Conservation (phyloP, 2,888 invertebrate species). For the Gonocerus acuteangulatus region DNA sequence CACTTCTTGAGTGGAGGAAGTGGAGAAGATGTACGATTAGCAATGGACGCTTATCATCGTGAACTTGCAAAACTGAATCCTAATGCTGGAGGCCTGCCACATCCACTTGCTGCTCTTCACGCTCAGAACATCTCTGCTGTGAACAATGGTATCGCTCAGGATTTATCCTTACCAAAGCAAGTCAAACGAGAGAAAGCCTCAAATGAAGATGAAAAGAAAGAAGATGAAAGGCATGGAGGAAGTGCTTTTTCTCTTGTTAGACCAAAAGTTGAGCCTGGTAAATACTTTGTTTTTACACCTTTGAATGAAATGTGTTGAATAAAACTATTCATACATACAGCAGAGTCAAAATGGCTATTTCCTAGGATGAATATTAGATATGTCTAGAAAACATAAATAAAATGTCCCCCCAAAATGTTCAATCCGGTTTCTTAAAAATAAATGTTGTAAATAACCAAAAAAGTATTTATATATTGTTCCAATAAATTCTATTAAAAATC, state of each 20-base stretch:
- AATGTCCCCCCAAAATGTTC: too few relatives aligned
- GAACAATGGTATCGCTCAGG: slow-evolving; percentile 55
- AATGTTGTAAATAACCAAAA: too few relatives aligned
- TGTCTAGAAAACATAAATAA: too few relatives aligned
- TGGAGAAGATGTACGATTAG: slow-evolving; percentile 83
- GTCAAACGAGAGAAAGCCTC: slow-evolving; percentile 39
- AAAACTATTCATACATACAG: slow-evolving; percentile 8
- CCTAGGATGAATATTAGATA: too few relatives aligned
- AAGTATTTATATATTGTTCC: too few relatives aligned
- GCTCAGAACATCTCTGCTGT: slow-evolving; percentile 52
- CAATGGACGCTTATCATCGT: slow-evolving; percentile 84
- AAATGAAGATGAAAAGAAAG: slow-evolving; percentile 40
- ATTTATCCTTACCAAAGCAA: slow-evolving; percentile 76
- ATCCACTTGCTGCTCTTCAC: slow-evolving; percentile 63
- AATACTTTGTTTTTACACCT: slow-evolving; percentile 28
- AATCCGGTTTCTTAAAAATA: too few relatives aligned
- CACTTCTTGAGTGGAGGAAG: slow-evolving; percentile 54
- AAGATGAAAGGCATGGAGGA: slow-evolving; percentile 56
- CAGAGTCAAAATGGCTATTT: too few relatives aligned
- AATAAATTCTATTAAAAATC: too few relatives aligned
- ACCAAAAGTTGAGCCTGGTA: slow-evolving; percentile 74
- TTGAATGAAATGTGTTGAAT: slow-evolving; percentile 12
- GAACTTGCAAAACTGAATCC: slow-evolving; percentile 80
- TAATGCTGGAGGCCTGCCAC: slow-evolving; percentile 45
- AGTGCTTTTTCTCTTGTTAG: slow-evolving; percentile 82